Base-by-base conservation (phyloP, 2,113 vertebrate genomes). In the Pelecanus crispus region DNA sequence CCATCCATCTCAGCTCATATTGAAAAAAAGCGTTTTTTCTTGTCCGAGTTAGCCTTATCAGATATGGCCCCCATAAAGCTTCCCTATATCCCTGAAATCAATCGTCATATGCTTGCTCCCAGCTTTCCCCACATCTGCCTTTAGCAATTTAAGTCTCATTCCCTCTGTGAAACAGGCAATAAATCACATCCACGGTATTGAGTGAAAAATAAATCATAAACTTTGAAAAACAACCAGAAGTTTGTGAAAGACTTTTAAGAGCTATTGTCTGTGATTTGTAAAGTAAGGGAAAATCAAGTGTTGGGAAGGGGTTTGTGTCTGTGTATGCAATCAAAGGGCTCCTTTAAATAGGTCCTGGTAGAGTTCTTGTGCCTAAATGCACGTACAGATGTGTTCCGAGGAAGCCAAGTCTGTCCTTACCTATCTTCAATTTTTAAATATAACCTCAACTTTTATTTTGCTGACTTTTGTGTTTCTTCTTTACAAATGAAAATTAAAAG, bases 191-290 rank as follows among this genome's bases (percentile, higher is more conserved):
- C 95, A 63, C 4, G 12, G 71, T 95, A 95, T 26, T 78, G 96
- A 96, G 91, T 83, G 71, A 95, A 93, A 96, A 95, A 96, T 95
- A 97, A 97, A 97, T 97, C 97, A 97, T 90, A 94, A 96, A 96
- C 91, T 96, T 91, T 47, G 84, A 89, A 96, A 90, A 95, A 77
- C 47, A 73, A 62, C 68, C 75, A 95, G 78, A 95, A 95, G 53
- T 95, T 91, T 86, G 63, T 58, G 63, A 71, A 90, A 86, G 56
- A 56, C 49, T 92, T 96, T n/a, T 40, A 88, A 95, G 38, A 91
- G 31, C 8, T 42, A 81, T 81, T 80, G 31, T 50, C 47, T 65
- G 25, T 4, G 7, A 84, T 79, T 85, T 45, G 32, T 81, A 81
- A 74, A 86, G 53, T 31, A 78, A 81, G 40, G 28, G 19, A 53